phyloP scores from a whole-genome alignment of 1,140 invertebrate species.

The Drosophila obscura region DNA sequence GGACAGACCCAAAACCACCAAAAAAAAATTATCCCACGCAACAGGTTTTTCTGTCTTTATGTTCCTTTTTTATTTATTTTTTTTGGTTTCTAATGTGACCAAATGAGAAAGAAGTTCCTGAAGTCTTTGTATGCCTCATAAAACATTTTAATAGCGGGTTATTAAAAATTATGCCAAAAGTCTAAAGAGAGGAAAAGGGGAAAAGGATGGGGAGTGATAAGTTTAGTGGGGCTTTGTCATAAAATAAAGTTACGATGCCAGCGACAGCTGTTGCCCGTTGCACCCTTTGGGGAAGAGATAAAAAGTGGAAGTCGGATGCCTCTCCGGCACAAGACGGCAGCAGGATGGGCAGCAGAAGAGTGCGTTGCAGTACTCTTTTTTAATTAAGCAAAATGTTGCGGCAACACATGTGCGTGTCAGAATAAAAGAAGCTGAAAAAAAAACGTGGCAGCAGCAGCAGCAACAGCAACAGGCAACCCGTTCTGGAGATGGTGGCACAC shows the following conservation, averaged over 20 bases:
- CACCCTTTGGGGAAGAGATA: constrained; percentile 30
- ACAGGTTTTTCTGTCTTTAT: constrained; percentile 54
- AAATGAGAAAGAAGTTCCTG: constrained; percentile 52
- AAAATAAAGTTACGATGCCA: constrained; percentile 52
- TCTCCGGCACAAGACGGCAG: constrained; percentile 39
- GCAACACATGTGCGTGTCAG: constrained; percentile 65
- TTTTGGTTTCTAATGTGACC: constrained; percentile 24
- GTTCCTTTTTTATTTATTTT: constrained; percentile 10
- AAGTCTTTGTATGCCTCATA: constrained; percentile 46
- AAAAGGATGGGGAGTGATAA: not conserved
- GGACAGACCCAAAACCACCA: not conserved
- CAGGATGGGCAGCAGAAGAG: not conserved
- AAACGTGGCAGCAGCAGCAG: not conserved
- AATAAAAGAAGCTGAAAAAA: constrained; percentile 4
- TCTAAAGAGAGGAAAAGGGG: constrained; percentile 8
- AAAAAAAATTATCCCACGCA: constrained; percentile 66
- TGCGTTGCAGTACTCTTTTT: constrained; percentile 20
- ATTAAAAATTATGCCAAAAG: constrained; percentile 66
- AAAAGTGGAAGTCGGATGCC: constrained; percentile 51
- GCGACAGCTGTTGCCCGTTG: constrained; percentile 19
- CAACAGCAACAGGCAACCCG: constrained; percentile 27
- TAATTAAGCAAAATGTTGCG: constrained; percentile 72
- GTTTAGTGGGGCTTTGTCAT: constrained; percentile 32
- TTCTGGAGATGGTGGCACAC: constrained; percentile 8
- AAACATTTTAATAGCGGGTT: constrained; percentile 58